A percentile compares a stretch with the other conserved stretches of the same genome.
Evolutionary conservation across 2,888 invertebrate genomes (phyloP).

Genomic region (Tetranychus piercei): DNA sequence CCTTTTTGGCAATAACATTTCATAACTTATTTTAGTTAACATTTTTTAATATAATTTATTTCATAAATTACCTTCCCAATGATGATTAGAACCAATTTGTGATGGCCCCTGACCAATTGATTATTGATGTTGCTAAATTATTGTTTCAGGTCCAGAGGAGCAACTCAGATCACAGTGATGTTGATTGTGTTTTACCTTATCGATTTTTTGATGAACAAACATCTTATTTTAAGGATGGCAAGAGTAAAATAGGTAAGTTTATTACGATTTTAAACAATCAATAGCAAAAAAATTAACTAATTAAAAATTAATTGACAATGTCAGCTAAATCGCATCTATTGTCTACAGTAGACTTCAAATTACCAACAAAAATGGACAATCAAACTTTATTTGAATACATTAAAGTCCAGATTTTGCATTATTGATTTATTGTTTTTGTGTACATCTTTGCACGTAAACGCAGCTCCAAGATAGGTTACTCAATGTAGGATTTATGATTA

Average conservation of each 20-base stretch:
- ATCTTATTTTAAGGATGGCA: slow-evolving; percentile 33
- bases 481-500: too few species aligned
- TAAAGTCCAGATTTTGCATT: too few species aligned
- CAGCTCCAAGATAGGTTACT: too few species aligned
- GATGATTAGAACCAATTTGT: not conserved
- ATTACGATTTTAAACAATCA: slow-evolving; percentile 1
- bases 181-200: slow-evolving; percentile 22
- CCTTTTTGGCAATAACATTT: too few species aligned
- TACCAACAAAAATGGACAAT: too few species aligned
- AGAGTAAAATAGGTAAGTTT: slow-evolving; percentile 30
- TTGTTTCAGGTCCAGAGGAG: not conserved
- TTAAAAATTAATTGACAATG: not conserved
- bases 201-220: slow-evolving; percentile 25
- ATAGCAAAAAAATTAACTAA: not conserved
- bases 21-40: too few species aligned
- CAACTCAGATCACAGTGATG: slow-evolving; percentile 17
- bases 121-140: not conserved
- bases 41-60: too few species aligned
- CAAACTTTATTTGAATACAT: too few species aligned
- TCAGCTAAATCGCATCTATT: too few species aligned
- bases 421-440: too few species aligned
- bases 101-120: not conserved
- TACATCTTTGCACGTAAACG: too few species aligned
- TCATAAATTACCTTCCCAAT: not conserved
- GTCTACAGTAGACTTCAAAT: too few species aligned